phyloP scores from a whole-genome alignment of 2,888 invertebrate genomes.

The Nowickia ferox region DNA sequence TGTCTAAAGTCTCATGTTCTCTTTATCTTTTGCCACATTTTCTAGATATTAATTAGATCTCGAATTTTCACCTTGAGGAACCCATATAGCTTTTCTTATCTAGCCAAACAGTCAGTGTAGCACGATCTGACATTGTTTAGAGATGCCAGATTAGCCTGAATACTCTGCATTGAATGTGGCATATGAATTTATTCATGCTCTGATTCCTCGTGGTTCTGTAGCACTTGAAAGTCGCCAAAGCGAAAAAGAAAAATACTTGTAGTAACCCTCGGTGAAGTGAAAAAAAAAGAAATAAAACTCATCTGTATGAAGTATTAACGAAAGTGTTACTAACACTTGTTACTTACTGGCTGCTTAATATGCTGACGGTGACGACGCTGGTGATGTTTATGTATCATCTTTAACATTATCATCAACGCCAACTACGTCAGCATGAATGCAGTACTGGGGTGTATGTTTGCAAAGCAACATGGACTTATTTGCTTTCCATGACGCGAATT shows the following conservation, averaged over 20 bases:
- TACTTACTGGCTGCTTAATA: conserved; percentile 33
- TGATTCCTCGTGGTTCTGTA: too few species aligned
- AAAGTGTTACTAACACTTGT: conserved; percentile 68
- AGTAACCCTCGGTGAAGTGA: not conserved
- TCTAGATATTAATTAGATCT: too few species aligned
- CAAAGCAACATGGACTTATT: conserved; percentile 10
- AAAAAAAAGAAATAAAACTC: not conserved
- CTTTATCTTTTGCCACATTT: too few species aligned
- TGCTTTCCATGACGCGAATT: conserved; percentile 33
- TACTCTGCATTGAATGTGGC: too few species aligned
- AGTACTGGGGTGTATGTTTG: not conserved
- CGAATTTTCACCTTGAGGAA: too few species aligned
- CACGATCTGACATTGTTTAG: too few species aligned
- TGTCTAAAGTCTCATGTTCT: too few species aligned
- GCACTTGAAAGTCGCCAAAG: not conserved
- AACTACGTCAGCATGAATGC: not conserved
- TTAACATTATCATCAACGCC: conserved; percentile 41
- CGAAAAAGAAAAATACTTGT: not conserved
- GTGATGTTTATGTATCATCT: conserved; percentile 18
- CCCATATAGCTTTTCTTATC: too few species aligned
- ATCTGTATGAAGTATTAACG: conserved; percentile 51
- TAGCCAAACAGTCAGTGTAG: too few species aligned
- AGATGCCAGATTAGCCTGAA: too few species aligned
- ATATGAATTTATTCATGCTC: too few species aligned
- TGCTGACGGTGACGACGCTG: conserved; percentile 21